A percentile compares a stretch with the other conserved stretches of the same genome.
phyloP scores from a whole-genome alignment of 2,888 invertebrate genomes.

The Nephrotoma appendiculata region DNA sequence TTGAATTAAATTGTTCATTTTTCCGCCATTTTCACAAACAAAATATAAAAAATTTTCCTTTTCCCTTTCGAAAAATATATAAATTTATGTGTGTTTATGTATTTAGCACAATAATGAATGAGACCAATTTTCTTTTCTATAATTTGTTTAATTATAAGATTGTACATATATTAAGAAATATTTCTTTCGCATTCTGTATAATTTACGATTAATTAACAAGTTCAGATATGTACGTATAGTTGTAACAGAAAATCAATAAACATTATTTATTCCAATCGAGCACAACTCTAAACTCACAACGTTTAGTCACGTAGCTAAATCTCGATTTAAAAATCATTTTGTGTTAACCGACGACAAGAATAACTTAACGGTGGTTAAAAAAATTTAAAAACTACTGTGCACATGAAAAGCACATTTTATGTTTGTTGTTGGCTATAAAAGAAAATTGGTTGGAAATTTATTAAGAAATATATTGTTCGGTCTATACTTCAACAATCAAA shows the following conservation, averaged over 20 bases:
- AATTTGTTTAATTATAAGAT: no score
- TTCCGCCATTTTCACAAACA: not conserved
- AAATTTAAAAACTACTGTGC: no score
- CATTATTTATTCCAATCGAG: no score
- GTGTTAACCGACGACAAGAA: no score
- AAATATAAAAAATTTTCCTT: not conserved
- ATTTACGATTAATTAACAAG: not conserved
- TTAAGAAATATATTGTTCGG: not conserved
- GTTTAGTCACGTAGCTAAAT: no score
- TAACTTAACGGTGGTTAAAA: no score
- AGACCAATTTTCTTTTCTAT: not conserved
- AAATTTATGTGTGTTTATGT: not conserved
- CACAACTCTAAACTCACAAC: no score
- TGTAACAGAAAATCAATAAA: no score
- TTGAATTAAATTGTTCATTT: not conserved
- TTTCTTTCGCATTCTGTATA: not conserved
- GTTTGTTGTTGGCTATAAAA: not conserved
- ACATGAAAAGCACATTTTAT: not conserved
- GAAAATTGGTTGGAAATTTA: not conserved
- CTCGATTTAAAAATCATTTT: no score
- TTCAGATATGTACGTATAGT: not conserved
- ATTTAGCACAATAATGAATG: not conserved
- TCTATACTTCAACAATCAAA: not conserved
- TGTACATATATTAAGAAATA: no score
- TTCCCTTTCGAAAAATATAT: not conserved